phyloP scores from a whole-genome alignment of 2,888 invertebrate species.

The Pseudeuparius sepicola region DNA sequence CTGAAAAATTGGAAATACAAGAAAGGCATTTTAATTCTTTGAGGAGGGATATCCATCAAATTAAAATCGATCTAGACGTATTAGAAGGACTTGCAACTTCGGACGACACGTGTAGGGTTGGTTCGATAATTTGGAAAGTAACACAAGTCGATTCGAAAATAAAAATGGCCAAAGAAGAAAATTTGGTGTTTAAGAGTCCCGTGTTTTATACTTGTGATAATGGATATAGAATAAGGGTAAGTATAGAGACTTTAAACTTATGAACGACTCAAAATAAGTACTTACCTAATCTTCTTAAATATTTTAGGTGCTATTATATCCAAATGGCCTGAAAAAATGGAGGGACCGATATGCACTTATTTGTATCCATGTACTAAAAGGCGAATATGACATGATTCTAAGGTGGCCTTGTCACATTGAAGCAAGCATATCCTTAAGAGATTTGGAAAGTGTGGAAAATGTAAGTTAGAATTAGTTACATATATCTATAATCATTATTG shows the following conservation, averaged over 20 bases:
- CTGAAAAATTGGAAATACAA: constrained; percentile 44
- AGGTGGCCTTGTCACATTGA: constrained; percentile 64
- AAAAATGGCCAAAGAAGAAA: constrained; percentile 55
- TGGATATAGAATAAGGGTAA: constrained; percentile 64
- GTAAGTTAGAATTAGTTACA: constrained; percentile 23
- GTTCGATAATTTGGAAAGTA: constrained; percentile 53
- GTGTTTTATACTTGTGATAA: constrained; percentile 59
- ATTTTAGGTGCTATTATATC: constrained; percentile 53
- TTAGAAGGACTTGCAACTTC: constrained; percentile 33
- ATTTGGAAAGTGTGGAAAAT: constrained; percentile 38
- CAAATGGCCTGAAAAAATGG: constrained; percentile 71
- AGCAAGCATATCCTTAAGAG: constrained; percentile 54
- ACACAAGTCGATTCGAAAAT: constrained; percentile 54
- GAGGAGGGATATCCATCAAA: constrained; percentile 38
- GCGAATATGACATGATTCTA: constrained; percentile 60
- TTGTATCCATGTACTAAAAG: constrained; percentile 56
- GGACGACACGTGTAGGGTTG: constrained; percentile 4
- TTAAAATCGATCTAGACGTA: constrained; percentile 40
- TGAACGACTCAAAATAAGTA: not conserved
- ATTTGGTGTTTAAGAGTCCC: constrained; percentile 54
- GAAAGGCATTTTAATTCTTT: constrained; percentile 37
- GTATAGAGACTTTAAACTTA: constrained; percentile 43
- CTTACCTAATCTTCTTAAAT: constrained; percentile 4
- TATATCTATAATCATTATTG: too few relatives aligned
- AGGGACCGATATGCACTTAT: constrained; percentile 62